Evolutionary conservation across 2,888 invertebrate species (phyloP).

Genomic region (Caenorhabditis angaria): DNA sequence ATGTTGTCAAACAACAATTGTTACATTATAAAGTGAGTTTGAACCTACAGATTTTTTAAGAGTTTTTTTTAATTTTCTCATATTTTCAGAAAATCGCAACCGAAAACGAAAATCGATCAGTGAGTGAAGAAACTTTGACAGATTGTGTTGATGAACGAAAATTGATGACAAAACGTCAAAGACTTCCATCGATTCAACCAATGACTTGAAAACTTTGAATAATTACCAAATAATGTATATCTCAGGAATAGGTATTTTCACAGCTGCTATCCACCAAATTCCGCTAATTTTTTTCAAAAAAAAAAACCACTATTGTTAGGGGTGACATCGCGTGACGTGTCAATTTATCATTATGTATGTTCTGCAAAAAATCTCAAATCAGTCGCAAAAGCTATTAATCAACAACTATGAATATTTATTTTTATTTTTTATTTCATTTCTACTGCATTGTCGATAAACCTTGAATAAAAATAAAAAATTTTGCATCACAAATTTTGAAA

Average conservation of each 20-base stretch:
- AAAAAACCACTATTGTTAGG: background rate
- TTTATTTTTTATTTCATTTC: background rate
- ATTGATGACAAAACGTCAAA: constrained; percentile 47
- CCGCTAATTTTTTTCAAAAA: background rate
- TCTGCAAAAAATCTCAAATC: background rate
- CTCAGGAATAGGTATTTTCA: constrained; percentile 4
- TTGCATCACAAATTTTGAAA: background rate
- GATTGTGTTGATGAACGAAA: constrained; percentile 49
- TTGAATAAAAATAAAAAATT: background rate
- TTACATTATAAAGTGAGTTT: constrained; percentile 54
- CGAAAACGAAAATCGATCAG: constrained; percentile 60
- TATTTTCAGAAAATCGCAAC: constrained; percentile 41
- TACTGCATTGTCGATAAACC: background rate
- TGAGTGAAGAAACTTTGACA: constrained; percentile 67
- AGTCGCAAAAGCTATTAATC: background rate
- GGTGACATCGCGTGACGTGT: constrained; percentile 2
- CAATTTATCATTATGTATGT: background rate
- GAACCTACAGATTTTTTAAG: too few species aligned
- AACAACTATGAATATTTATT: background rate
- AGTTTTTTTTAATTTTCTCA: background rate
- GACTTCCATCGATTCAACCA: constrained; percentile 54
- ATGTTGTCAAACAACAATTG: constrained; percentile 59
- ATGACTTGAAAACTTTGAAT: constrained; percentile 33
- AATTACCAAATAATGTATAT: background rate
- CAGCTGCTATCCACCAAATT: background rate